Conservation (phyloP, 1,140 invertebrate genomes). For the Trigoniulus corallinus region DNA sequence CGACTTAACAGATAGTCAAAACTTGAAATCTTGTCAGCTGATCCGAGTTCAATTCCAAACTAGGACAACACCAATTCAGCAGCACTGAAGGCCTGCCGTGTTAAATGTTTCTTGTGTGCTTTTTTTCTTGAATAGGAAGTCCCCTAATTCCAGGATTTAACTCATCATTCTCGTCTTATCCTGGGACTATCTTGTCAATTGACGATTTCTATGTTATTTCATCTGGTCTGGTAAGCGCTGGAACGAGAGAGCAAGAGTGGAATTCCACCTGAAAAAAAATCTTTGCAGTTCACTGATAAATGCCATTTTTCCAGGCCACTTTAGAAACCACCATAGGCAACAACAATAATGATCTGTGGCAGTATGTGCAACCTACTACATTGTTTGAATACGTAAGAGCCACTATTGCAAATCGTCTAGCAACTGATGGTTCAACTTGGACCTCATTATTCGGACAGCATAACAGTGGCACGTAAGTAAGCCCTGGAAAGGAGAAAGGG, state of each 20-base stretch:
- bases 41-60: no score
- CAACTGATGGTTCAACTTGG: constrained; percentile 53
- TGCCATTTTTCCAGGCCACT: constrained; percentile 17
- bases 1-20: no score
- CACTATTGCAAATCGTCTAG: constrained; percentile 71
- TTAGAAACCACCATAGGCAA: constrained; percentile 59
- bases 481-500: neutral
- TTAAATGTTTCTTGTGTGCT: neutral
- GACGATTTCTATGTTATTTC: constrained; percentile 69
- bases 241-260: no score
- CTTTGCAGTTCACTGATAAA: constrained; percentile 8
- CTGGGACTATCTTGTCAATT: constrained; percentile 64
- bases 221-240: constrained; percentile 42
- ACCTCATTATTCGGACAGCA: constrained; percentile 34
- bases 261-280: no score
- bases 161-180: constrained; percentile 72
- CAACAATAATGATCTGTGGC: constrained; percentile 41
- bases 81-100: no score
- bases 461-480: constrained; percentile 53
- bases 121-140: constrained; percentile 16
- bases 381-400: constrained; percentile 59
- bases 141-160: constrained; percentile 42
- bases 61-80: no score
- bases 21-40: no score
- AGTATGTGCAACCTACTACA: constrained; percentile 37